Conservation (phyloP, 2,113 vertebrate species). For the Platichthys flesus region DNA sequence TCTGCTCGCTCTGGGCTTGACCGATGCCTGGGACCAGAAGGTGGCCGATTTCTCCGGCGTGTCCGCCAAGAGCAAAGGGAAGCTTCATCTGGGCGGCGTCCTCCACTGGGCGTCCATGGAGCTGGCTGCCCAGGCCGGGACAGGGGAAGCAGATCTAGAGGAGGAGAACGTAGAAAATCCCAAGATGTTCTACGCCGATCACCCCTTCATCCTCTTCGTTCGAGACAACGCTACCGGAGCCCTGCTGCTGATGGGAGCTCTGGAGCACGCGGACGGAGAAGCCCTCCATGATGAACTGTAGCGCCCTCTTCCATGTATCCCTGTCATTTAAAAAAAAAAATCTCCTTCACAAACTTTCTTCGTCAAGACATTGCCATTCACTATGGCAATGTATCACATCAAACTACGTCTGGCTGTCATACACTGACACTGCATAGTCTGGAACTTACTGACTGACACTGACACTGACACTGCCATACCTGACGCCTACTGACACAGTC, state of each 20-base stretch:
- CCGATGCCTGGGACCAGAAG: conserved; percentile 66
- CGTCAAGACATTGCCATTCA: conserved; percentile 65
- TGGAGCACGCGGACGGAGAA: conserved; percentile 69
- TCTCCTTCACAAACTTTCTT: conserved; percentile 19
- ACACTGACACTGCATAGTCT: conserved; percentile 49
- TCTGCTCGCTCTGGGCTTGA: conserved; percentile 70
- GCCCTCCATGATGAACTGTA: conserved; percentile 77
- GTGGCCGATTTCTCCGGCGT: conserved; percentile 69
- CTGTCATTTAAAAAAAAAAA: neutral
- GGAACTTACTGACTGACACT: conserved; percentile 50
- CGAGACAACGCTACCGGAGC: conserved; percentile 64
- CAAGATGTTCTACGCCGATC: conserved; percentile 74
- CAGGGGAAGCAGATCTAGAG: conserved; percentile 14
- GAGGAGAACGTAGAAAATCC: conserved; percentile 63
- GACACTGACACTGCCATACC: conserved; percentile 46
- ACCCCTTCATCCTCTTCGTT: conserved; percentile 74
- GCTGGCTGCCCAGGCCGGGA: conserved; percentile 56
- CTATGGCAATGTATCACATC: conserved; percentile 56
- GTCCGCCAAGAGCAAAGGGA: conserved; percentile 41
- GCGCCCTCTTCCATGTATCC: neutral
- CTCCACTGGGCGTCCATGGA: conserved; percentile 77
- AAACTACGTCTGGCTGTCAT: conserved; percentile 57
- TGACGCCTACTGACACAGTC: conserved; percentile 36
- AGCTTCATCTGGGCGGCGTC: conserved; percentile 65
- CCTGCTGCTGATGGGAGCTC: conserved; percentile 75